Conservation (phyloP, 2,888 invertebrate genomes). For the Drosophila demipolita region DNA sequence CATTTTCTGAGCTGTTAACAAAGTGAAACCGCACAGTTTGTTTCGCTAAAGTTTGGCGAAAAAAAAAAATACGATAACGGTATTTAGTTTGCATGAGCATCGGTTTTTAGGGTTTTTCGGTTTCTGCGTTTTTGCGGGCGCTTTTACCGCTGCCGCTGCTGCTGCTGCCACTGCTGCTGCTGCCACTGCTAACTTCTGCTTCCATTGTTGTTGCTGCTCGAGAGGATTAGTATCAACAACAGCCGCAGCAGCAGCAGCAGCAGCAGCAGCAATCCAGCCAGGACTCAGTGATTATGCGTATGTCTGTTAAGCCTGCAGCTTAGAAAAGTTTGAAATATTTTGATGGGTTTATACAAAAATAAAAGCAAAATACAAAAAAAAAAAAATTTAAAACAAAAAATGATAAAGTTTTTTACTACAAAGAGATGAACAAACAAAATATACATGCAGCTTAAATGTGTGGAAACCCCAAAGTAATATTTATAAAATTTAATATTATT, state of each 20-base stretch:
- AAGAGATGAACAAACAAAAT: constrained; percentile 14
- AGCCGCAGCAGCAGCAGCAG: constrained; percentile 15
- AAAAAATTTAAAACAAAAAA: background rate
- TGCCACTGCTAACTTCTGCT: constrained; percentile 5
- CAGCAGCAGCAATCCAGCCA: constrained; percentile 14
- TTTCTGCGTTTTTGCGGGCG: constrained; percentile 66
- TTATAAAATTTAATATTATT: constrained; percentile 2
- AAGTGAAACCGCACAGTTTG: constrained; percentile 81
- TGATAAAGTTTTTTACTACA: background rate
- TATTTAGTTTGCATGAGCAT: constrained; percentile 77
- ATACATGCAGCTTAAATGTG: constrained; percentile 22
- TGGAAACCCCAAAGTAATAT: constrained; percentile 1
- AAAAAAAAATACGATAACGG: constrained; percentile 69
- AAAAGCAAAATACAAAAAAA: constrained; percentile 3
- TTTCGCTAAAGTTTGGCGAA: constrained; percentile 63
- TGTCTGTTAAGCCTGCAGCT: constrained; percentile 60
- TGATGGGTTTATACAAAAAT: constrained; percentile 43
- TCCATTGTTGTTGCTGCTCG: constrained; percentile 20
- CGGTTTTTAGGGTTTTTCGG: constrained; percentile 68
- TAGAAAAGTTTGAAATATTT: constrained; percentile 59
- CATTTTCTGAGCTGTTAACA: constrained; percentile 78
- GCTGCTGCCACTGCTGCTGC: background rate
- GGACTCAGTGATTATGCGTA: constrained; percentile 56
- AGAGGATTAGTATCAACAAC: constrained; percentile 44
- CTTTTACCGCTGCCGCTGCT: constrained; percentile 25